phyloP scores from a whole-genome alignment of 2,888 invertebrate genomes.

The Chymomyza amoena region DNA sequence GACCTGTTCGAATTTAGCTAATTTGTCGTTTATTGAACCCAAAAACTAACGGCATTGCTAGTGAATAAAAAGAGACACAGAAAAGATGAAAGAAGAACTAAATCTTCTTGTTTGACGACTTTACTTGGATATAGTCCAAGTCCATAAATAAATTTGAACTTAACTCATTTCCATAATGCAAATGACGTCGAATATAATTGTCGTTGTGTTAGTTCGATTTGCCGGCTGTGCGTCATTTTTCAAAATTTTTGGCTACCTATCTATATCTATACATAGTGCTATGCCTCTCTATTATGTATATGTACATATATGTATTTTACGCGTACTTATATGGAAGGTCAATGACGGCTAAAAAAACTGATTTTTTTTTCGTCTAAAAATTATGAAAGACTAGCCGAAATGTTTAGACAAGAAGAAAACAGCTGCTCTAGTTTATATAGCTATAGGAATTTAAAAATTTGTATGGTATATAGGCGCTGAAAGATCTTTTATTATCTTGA shows the following conservation, averaged over 20 bases:
- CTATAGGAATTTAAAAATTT: not conserved
- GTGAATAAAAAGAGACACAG: conserved; percentile 45
- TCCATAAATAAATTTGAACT: conserved; percentile 26
- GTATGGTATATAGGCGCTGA: not conserved
- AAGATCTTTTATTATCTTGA: not conserved
- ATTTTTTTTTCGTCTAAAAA: not conserved
- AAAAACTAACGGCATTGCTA: conserved; percentile 41
- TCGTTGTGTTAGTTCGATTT: not conserved
- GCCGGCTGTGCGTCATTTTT: not conserved
- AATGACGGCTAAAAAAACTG: not conserved
- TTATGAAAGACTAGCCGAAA: not conserved
- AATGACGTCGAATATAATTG: conserved; percentile 36
- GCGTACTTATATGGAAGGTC: not conserved
- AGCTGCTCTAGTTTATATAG: not conserved
- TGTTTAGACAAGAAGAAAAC: not conserved
- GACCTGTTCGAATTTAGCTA: not conserved
- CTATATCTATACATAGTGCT: too few relatives aligned
- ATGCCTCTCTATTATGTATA: too few relatives aligned
- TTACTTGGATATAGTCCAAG: conserved; percentile 50
- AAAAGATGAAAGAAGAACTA: conserved; percentile 10
- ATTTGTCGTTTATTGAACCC: conserved; percentile 53
- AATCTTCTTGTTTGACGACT: not conserved
- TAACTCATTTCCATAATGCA: conserved; percentile 58
- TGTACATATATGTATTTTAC: not conserved
- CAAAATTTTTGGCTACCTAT: not conserved